Evolutionary conservation across 2,888 invertebrate species (phyloP).

Genomic region (Ecliptopera silaceata): DNA sequence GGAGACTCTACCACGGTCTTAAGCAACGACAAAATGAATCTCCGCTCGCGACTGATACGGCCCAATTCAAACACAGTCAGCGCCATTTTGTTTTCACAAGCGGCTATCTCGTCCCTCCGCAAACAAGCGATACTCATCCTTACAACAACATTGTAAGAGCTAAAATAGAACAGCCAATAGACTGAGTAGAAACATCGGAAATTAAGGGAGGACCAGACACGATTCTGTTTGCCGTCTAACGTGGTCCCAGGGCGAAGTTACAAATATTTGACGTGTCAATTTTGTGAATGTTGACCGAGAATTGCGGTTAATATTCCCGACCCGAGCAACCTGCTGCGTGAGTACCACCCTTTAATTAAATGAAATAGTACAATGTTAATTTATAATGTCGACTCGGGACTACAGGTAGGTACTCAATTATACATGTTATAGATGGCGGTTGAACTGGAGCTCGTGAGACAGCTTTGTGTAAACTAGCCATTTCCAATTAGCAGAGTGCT

Average conservation of each 20-base stretch:
- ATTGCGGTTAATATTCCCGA: conserved; percentile 82
- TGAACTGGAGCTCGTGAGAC: conserved; percentile 32
- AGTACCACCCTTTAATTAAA: conserved; percentile 77
- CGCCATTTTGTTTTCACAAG: conserved; percentile 83
- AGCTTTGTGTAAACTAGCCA: conserved; percentile 34
- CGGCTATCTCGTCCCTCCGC: conserved; percentile 64
- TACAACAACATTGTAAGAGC: conserved; percentile 49
- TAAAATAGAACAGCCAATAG: conserved; percentile 46
- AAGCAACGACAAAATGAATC: conserved; percentile 83
- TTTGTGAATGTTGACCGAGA: conserved; percentile 83
- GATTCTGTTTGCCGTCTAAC: conserved; percentile 82
- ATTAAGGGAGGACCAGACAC: conserved; percentile 83
- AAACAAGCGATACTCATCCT: conserved; percentile 55
- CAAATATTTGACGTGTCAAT: conserved; percentile 85
- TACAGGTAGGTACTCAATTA: conserved; percentile 56
- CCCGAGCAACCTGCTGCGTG: conserved; percentile 70
- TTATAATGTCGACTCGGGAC: conserved; percentile 59
- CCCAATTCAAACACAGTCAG: conserved; percentile 81
- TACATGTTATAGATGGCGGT: conserved; percentile 42
- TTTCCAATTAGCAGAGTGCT: conserved; percentile 34
- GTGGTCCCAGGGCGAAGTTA: conserved; percentile 82
- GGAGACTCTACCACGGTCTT: conserved; percentile 77
- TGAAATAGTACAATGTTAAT: conserved; percentile 77
- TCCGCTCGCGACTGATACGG: conserved; percentile 82
- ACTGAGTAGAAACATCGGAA: conserved; percentile 77